A percentile compares a stretch with the other conserved stretches of the same genome.
These are phyloP conservation scores for Cydia pomonella DNA, from an alignment of 1,140 invertebrate genomes.

Conservation along the genomic window DNA sequence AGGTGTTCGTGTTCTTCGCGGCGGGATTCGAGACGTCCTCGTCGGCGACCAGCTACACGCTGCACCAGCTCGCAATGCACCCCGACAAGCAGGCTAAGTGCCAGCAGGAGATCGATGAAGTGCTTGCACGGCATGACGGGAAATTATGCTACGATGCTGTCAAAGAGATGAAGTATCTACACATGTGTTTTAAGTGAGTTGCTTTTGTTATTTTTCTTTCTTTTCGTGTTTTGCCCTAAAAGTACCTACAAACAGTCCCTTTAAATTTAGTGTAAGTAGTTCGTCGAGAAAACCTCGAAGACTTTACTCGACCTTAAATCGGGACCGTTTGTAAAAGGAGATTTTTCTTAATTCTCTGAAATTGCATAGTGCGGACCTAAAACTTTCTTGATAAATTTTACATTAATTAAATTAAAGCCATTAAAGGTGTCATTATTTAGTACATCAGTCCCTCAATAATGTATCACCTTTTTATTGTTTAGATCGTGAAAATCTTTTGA, in stretches of 20 bases:
- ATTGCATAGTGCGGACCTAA: no score
- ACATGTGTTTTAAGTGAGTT: conserved; percentile 50
- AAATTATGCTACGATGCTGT: conserved; percentile 64
- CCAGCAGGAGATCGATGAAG: conserved; percentile 77
- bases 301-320: no score
- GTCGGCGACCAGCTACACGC: conserved; percentile 70
- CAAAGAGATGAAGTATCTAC: conserved; percentile 63
- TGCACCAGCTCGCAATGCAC: conserved; percentile 78
- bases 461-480: no score
- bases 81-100: conserved; percentile 80
- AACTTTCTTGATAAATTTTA: no score
- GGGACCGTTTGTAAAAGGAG: no score
- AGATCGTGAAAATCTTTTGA: no score
- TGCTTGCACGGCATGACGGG: conserved; percentile 54
- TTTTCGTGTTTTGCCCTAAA: background rate
- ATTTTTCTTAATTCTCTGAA: no score
- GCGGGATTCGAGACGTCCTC: conserved; percentile 79
- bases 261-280: background rate
- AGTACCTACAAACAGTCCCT: background rate
- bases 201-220: background rate
- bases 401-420: no score
- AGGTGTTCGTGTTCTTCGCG: conserved; percentile 79
- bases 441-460: no score
- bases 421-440: no score
- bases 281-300: no score